Evolutionary conservation across 1,140 invertebrate genomes (phyloP).

Genomic region (Heliconius congener): DNA sequence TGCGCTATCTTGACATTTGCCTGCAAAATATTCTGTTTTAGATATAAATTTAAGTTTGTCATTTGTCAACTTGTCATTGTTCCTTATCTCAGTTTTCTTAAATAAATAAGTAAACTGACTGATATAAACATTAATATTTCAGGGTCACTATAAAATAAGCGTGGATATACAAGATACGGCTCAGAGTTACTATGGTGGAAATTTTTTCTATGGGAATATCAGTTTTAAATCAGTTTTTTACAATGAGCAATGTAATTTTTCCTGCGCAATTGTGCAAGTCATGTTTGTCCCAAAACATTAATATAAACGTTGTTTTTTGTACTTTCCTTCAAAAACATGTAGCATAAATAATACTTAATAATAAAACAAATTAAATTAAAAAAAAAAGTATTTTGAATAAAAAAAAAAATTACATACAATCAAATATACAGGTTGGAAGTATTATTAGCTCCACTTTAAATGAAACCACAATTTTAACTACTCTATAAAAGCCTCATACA

Average conservation of each 20-base stretch:
- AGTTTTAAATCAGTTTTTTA: slow-evolving; percentile 59
- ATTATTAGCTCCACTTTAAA: too few relatives aligned
- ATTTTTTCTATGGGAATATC: slow-evolving; percentile 60
- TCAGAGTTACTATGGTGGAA: slow-evolving; percentile 59
- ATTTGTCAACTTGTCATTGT: not conserved
- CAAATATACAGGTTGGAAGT: too few relatives aligned
- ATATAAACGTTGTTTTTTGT: not conserved
- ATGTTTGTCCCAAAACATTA: slow-evolving; percentile 47
- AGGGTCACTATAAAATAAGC: slow-evolving; percentile 53
- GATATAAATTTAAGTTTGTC: not conserved
- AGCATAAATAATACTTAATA: not conserved
- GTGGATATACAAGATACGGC: slow-evolving; percentile 55
- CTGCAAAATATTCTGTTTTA: too few relatives aligned
- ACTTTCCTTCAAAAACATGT: not conserved
- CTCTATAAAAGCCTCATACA: too few relatives aligned
- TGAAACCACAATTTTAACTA: too few relatives aligned
- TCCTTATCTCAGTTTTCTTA: not conserved
- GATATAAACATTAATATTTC: slow-evolving; percentile 30
- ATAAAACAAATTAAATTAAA: not conserved
- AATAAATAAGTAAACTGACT: not conserved
- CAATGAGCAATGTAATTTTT: slow-evolving; percentile 64
- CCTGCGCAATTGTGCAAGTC: slow-evolving; percentile 50
- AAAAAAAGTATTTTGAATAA: not conserved
- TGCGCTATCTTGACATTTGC: too few relatives aligned
- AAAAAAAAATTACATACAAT: not conserved